Conservation (phyloP, 2,113 vertebrate species). For the Trematocara marginatum region DNA sequence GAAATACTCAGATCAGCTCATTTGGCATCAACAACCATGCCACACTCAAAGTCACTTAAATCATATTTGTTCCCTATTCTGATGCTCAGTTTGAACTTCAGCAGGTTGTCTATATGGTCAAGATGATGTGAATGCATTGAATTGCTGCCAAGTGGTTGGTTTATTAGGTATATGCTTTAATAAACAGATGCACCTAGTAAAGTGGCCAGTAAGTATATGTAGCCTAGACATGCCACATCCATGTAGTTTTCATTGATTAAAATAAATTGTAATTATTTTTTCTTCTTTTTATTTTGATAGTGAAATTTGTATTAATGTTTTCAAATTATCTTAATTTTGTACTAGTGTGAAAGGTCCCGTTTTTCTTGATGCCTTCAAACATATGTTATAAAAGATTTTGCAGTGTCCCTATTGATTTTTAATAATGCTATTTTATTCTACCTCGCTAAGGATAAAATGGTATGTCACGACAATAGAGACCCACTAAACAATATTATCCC, state of each 20-base stretch:
- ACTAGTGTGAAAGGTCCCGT: not conserved
- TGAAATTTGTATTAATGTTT: not conserved
- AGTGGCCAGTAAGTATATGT: not conserved
- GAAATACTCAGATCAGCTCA: not conserved
- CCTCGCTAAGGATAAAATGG: not conserved
- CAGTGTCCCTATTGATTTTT: not conserved
- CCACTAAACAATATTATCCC: constrained; percentile 32
- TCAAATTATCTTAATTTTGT: not conserved
- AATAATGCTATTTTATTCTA: not conserved
- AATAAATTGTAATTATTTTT: not conserved
- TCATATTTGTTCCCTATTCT: not conserved
- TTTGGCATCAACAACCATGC: not conserved
- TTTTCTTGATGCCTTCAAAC: not conserved
- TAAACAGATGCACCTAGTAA: not conserved
- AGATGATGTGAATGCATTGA: not conserved
- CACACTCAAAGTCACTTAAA: not conserved
- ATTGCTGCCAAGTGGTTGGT: not conserved
- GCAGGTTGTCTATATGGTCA: not conserved
- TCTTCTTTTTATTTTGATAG: not conserved
- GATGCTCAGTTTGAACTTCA: not conserved
- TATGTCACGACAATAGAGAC: constrained; percentile 9
- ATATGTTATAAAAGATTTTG: not conserved
- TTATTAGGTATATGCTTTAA: not conserved
- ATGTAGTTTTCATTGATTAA: not conserved
- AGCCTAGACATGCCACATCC: not conserved